phyloP scores from a whole-genome alignment of 2,888 invertebrate genomes.

The Gymnosoma rotundatum region DNA sequence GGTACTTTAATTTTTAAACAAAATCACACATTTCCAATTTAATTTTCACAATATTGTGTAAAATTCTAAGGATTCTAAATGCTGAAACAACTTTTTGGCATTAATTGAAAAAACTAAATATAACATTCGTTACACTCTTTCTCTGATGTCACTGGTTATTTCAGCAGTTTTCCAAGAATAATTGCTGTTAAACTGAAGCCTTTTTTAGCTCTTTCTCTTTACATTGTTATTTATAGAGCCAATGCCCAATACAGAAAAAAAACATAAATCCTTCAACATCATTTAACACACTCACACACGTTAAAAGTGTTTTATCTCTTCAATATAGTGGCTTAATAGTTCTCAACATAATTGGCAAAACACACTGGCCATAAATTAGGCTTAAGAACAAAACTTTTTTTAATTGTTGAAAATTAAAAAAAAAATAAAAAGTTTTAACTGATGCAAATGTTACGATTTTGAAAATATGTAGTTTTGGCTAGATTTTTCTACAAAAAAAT shows the following conservation, averaged over 20 bases:
- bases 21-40: neutral
- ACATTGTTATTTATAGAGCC: slow-evolving; percentile 40
- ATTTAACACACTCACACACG: slow-evolving; percentile 28
- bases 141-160: neutral
- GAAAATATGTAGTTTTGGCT: too few relatives aligned
- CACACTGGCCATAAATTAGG: slow-evolving; percentile 45
- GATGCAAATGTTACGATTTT: too few relatives aligned
- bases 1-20: neutral
- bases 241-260: slow-evolving; percentile 10
- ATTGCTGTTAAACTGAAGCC: slow-evolving; percentile 8
- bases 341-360: slow-evolving; percentile 47
- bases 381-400: slow-evolving; percentile 29
- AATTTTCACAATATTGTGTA: neutral
- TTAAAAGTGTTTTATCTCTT: slow-evolving; percentile 39
- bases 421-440: neutral
- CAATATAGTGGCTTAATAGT: slow-evolving; percentile 46
- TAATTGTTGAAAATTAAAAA: neutral
- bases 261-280: slow-evolving; percentile 44
- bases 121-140: neutral
- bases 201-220: slow-evolving; percentile 11
- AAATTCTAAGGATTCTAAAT: neutral
- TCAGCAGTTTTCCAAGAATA: neutral
- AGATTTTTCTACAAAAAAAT: too few relatives aligned
- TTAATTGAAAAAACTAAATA: slow-evolving; percentile 1
- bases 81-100: slow-evolving; percentile 30